Conservation (phyloP, 2,797 vertebrate species). For the Myotis vivesi region DNA sequence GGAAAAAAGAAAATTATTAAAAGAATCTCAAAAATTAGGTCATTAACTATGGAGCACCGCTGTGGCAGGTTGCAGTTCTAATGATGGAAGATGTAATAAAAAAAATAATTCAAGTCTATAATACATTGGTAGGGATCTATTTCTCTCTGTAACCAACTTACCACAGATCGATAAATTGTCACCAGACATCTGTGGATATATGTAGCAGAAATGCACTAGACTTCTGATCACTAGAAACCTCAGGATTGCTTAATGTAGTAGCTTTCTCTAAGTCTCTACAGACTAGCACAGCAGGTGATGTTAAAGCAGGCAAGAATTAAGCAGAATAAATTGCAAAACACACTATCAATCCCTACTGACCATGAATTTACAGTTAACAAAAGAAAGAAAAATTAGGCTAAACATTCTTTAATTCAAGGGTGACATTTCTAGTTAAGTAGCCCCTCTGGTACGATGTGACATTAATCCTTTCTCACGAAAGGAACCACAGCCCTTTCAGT, state of each 20-base stretch:
- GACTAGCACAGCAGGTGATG: slow-evolving; percentile 42
- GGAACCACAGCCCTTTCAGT: not conserved
- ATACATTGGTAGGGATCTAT: slow-evolving; percentile 48
- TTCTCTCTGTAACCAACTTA: slow-evolving; percentile 5
- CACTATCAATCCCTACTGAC: slow-evolving; percentile 26
- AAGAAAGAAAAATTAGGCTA: slow-evolving; percentile 45
- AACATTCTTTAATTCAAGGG: slow-evolving; percentile 41
- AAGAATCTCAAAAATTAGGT: slow-evolving; percentile 78
- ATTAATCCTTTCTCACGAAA: slow-evolving; percentile 24
- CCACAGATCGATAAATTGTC: slow-evolving; percentile 68
- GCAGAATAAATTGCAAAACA: slow-evolving; percentile 58
- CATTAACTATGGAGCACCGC: slow-evolving; percentile 76
- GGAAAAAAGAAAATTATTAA: slow-evolving; percentile 79
- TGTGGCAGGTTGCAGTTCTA: slow-evolving; percentile 69
- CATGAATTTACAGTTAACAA: slow-evolving; percentile 54
- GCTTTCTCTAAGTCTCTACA: slow-evolving; percentile 6
- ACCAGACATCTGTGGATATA: slow-evolving; percentile 41
- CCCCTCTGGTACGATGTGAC: not conserved
- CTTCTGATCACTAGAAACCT: slow-evolving; percentile 31
- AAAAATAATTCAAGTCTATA: slow-evolving; percentile 70
- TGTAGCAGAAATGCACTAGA: slow-evolving; percentile 60
- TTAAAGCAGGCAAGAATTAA: slow-evolving; percentile 47
- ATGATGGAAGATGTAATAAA: slow-evolving; percentile 78
- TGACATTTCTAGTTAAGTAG: slow-evolving; percentile 39
- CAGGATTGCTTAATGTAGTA: slow-evolving; percentile 46